A percentile compares a stretch with the other conserved stretches of the same genome.
Conservation (phyloP, 2,113 vertebrate genomes). For the Malurus elegans region DNA sequence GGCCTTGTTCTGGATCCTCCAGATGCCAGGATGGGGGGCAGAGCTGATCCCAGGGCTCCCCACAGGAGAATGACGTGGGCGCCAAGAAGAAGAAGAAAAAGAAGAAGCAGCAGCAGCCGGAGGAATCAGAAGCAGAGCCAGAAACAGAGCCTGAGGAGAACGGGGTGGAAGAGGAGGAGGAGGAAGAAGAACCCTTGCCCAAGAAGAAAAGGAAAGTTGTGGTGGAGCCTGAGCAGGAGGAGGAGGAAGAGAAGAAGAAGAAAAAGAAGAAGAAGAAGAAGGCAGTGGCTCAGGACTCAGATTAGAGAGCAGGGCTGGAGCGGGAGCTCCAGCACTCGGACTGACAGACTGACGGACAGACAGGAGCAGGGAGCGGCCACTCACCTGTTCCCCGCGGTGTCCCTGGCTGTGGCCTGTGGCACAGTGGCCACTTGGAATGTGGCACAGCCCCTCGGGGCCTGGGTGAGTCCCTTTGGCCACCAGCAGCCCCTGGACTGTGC, state of each 20-base stretch:
- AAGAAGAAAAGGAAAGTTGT: slow-evolving; percentile 41
- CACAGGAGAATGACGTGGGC: slow-evolving; percentile 48
- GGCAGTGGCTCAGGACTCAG: not conserved
- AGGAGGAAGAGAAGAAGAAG: not conserved
- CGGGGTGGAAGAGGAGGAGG: slow-evolving; percentile 16
- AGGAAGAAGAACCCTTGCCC: not conserved
- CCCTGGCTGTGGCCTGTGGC: not conserved
- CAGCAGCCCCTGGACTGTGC: not conserved
- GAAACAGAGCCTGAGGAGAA: slow-evolving; percentile 61
- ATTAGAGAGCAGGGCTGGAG: not conserved
- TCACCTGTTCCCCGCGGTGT: fast-evolving
- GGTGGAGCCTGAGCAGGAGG: not conserved
- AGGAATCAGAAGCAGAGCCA: not conserved
- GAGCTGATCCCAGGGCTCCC: not conserved
- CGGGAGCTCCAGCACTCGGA: fast-evolving
- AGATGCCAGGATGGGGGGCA: too few relatives aligned
- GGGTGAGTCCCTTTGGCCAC: not conserved
- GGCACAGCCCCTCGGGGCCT: not conserved
- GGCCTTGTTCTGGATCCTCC: not conserved
- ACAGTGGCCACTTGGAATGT: fast-evolving
- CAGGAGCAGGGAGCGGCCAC: fast-evolving
- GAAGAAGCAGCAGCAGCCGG: not conserved
- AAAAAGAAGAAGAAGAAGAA: slow-evolving; percentile 55
- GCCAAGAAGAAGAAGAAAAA: slow-evolving; percentile 73
- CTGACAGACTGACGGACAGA: not conserved